Evolutionary conservation across 2,888 invertebrate species (phyloP).

Genomic region (Rotaria magnacalcarata): DNA sequence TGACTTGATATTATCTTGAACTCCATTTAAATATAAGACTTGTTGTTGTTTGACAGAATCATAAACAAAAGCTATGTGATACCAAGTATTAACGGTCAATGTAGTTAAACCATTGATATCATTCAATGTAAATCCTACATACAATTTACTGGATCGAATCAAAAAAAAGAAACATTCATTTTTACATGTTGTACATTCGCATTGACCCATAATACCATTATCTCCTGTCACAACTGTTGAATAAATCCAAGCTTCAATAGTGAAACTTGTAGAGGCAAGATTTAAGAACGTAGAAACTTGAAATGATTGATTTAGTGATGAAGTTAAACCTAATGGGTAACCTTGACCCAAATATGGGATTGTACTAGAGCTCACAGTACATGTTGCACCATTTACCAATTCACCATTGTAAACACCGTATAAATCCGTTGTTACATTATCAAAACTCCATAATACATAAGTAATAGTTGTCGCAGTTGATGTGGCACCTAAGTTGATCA

Average conservation of each 20-base stretch:
- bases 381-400: neutral
- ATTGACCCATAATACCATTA: neutral
- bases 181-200: neutral
- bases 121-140: neutral
- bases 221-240: neutral
- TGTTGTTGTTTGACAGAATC: neutral
- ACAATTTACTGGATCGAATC: neutral
- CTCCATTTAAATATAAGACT: neutral
- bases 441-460: neutral
- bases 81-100: neutral
- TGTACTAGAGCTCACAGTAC: neutral
- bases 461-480: neutral
- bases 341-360: neutral
- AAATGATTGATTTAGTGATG: neutral
- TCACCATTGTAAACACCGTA: neutral
- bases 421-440: neutral
- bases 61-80: neutral
- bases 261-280: neutral
- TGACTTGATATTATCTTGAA: neutral
- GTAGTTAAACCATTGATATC: neutral
- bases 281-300: neutral
- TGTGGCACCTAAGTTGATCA: neutral
- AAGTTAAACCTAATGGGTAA: neutral
- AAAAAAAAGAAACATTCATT: neutral
- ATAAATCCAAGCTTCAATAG: neutral